phyloP scores from a whole-genome alignment of 2,888 invertebrate genomes.

The Selenia dentaria region DNA sequence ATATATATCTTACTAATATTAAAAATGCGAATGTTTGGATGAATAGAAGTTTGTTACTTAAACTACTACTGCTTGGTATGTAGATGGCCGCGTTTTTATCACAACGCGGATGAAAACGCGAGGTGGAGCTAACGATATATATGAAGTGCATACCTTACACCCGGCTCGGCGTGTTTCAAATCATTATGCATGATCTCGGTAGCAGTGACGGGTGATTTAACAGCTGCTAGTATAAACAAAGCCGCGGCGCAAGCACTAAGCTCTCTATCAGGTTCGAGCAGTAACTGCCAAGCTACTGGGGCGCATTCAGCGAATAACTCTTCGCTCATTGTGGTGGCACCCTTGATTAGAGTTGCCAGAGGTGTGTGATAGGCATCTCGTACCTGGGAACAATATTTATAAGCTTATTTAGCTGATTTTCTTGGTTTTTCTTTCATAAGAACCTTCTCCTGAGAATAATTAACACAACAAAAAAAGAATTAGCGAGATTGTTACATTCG shows the following conservation, averaged over 20 bases:
- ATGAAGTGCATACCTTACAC: slow-evolving; percentile 87
- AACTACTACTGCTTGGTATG: too few species aligned
- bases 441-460: too few species aligned
- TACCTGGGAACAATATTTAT: slow-evolving; percentile 72
- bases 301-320: slow-evolving; percentile 95
- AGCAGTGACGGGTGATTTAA: slow-evolving; percentile 95
- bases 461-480: too few species aligned
- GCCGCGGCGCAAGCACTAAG: slow-evolving; percentile 94
- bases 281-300: slow-evolving; percentile 97
- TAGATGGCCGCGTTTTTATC: too few species aligned
- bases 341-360: slow-evolving; percentile 93
- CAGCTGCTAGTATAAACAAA: slow-evolving; percentile 96
- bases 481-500: too few species aligned
- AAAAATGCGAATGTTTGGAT: too few species aligned
- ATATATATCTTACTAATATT: too few species aligned
- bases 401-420: too few species aligned
- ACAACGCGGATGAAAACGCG: too few species aligned
- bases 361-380: slow-evolving; percentile 96
- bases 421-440: too few species aligned
- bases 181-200: slow-evolving; percentile 95
- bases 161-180: slow-evolving; percentile 93
- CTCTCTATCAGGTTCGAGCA: slow-evolving; percentile 96
- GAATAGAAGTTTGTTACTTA: too few species aligned
- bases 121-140: too few species aligned
- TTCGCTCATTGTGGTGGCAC: slow-evolving; percentile 94